Base-by-base conservation (phyloP, 2,888 invertebrate species). In the Carpatolechia fugitivella region DNA sequence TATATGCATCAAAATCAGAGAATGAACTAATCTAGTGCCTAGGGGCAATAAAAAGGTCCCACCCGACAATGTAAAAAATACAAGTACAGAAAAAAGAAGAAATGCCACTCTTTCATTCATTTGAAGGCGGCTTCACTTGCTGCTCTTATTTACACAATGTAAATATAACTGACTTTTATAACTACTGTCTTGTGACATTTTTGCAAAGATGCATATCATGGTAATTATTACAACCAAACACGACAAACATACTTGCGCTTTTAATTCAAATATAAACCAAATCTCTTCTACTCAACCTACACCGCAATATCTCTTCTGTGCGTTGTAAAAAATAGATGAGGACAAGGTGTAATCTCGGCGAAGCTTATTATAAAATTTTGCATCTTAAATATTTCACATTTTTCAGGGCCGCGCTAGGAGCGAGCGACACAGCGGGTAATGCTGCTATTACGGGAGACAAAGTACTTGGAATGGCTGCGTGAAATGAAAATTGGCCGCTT, bases 1-100 rank as follows among this genome's bases (percentile, higher is more conserved):
- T 82, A 80, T 85, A 90, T 90, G 89, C 89, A 89, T 89, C 89
- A 89, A 87, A 88, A 83, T 85, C 82, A 78, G 81, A 82, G 82
- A 87, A 90, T 88, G 88, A 89, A 87, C 88, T 89, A 88, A 90
- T 90, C 87, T 85, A 80, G 75, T 79, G 80, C 83, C 74, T 72
- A 70, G 78, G 71, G 82, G 87, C 83, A 86, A 88, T 89, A 90
- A 90, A 90, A 89, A 84, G 82, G 84, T 86, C 86, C 83, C 83
- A 82, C 80, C 83, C 81, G 82, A 78, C 70, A 68, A 78, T 76
- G 78, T 86, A 83, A 83, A 87, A 44, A 44, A 18, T 41, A 6
- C n/a, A 8, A 29, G 20, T 7, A 6, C n/a, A 44, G 24, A 44
- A 29, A 4, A 29, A 13, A 7, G 24, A 29, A 44, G 44, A 44